Conservation (phyloP, 2,888 invertebrate genomes). For the Ethmia dodecea region DNA sequence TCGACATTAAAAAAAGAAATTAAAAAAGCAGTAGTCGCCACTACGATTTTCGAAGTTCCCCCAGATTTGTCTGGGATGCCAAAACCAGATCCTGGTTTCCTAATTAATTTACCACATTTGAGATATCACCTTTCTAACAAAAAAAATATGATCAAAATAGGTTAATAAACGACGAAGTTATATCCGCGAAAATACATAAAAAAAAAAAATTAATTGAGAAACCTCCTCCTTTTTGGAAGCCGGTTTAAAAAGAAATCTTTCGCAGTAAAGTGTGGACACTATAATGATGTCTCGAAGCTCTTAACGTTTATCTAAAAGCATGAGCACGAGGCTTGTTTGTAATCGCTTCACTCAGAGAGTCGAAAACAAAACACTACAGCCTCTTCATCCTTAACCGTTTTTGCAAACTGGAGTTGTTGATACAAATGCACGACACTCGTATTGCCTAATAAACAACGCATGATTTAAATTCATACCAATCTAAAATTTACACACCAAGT, state of each 20-base stretch:
- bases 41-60: too few species aligned
- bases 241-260: not conserved
- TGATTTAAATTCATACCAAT: too few species aligned
- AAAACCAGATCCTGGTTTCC: too few species aligned
- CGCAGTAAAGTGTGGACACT: constrained; percentile 23
- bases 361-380: constrained; percentile 40
- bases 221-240: too few species aligned
- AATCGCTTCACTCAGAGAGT: constrained; percentile 32
- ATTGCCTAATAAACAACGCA: not conserved
- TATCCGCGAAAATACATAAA: not conserved
- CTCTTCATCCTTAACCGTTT: constrained; percentile 27
- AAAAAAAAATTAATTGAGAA: not conserved
- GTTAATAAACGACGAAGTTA: not conserved
- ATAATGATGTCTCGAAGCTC: constrained; percentile 29
- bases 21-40: too few species aligned
- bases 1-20: too few species aligned
- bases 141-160: not conserved
- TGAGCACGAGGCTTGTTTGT: constrained; percentile 40
- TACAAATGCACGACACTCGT: not conserved
- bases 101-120: not conserved
- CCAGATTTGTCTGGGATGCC: too few species aligned
- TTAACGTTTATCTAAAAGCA: constrained; percentile 49
- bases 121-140: not conserved
- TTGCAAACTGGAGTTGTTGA: not conserved
- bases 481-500: too few species aligned